Evolutionary conservation across 2,797 vertebrate species (phyloP), one percentile per base, ranked within the genome.

Genomic region (Dicrostonyx torquatus): DNA sequence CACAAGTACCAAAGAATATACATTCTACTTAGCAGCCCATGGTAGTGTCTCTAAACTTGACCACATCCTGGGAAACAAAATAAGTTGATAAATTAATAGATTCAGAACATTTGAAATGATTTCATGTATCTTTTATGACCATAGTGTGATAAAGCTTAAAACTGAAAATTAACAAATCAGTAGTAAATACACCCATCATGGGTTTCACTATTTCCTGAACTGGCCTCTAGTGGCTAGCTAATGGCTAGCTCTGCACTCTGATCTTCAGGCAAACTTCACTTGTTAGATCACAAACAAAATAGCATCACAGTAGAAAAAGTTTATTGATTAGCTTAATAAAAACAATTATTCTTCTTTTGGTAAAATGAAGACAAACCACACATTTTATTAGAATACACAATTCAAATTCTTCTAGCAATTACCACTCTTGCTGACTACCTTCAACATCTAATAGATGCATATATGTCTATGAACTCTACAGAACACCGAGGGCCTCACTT

Each of bases 251-350:
- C 53, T 55, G 6, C 53, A 55, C 53, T 55, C 53, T 55, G 18
- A 55, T 55, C 53, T 55, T 55, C 53, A 55, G 53, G 53, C 53
- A 55, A 55, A 18, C 18, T 55, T 55, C 18, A 55, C 53, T 55
- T 20, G 53, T 55, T 55, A 55, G 53, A 55, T 55, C 53, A 55
- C 53, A 55, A 20, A 55, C 53, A 20, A 55, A 20, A 20, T 55
- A 55, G 18, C 53, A 20, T 18, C 53, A 55, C 18, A 55, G 15
- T 87, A 89, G 48, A 75, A 50, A 26, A 79, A 45, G 78, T 93
- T 93, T 94, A 95, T 75, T 72, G 34, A 53, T 78, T 24, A 60
- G 1, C 22, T 92, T 94, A 73, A 84, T 79, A 87, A 94, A 93
- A 62, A 73, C 34, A 40, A 64, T 84, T 60, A 53, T 76, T 94